Evolutionary conservation across 1,140 invertebrate species (phyloP).

Genomic region (Meloidogyne floridensis): DNA sequence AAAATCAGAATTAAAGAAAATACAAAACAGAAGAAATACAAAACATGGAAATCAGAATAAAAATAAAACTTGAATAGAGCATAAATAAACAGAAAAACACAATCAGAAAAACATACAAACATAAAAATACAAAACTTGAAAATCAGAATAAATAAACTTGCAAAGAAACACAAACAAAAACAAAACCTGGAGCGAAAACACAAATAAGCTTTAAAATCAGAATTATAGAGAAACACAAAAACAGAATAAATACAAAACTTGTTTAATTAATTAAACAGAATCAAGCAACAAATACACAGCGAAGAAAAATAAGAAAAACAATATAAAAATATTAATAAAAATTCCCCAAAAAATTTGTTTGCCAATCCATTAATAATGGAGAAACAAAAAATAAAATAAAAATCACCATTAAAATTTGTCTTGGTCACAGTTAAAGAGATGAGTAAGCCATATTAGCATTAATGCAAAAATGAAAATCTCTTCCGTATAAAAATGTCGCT

Average conservation of each 20-base stretch:
- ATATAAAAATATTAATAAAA: not conserved
- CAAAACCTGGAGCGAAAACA: no score
- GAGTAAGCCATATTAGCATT: not conserved
- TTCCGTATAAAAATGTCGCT: slow-evolving; percentile 3
- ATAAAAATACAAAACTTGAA: not conserved
- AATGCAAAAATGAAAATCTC: slow-evolving; percentile 4
- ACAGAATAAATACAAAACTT: no score
- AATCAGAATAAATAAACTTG: no score
- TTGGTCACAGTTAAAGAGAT: not conserved
- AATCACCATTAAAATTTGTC: not conserved
- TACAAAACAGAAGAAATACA: no score
- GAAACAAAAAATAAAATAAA: slow-evolving; percentile 3
- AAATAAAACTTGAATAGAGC: no score
- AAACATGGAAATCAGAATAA: no score
- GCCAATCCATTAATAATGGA: not conserved
- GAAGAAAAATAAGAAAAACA: not conserved
- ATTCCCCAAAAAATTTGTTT: not conserved
- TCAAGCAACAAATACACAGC: not conserved
- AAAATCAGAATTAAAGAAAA: no score
- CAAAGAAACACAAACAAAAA: no score
- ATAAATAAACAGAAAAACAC: not conserved
- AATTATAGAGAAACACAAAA: no score
- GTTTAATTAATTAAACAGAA: no score
- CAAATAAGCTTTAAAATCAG: no score
- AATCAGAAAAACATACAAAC: not conserved